These are phyloP conservation scores for Ypsolopha sequella DNA, from an alignment of 2,888 invertebrate species.

Conservation along the genomic window DNA sequence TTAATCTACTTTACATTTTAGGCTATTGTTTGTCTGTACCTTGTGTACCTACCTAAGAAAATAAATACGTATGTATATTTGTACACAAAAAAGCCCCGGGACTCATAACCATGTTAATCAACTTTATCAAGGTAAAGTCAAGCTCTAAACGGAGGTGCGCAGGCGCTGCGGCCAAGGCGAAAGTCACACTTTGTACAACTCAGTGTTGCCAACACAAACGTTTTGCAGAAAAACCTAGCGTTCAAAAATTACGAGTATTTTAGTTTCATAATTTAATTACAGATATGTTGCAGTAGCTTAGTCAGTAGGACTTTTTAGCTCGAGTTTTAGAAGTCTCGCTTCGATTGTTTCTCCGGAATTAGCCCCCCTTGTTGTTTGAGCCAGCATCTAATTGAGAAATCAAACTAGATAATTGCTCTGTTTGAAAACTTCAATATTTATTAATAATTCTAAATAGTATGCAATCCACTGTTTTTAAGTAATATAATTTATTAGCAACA, in stretches of 20 bases:
- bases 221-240: too few relatives aligned
- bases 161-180: conserved; percentile 25
- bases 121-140: conserved; percentile 7
- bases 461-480: too few relatives aligned
- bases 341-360: too few relatives aligned
- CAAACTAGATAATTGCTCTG: too few relatives aligned
- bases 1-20: too few relatives aligned
- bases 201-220: not conserved
- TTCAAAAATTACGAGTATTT: not conserved
- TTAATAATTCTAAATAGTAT: too few relatives aligned
- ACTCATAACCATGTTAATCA: not conserved
- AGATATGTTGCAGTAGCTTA: not conserved
- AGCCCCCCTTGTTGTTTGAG: too few relatives aligned
- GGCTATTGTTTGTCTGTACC: not conserved
- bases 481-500: not conserved
- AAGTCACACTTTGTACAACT: conserved; percentile 15
- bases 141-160: conserved; percentile 8
- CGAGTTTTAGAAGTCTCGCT: too few relatives aligned
- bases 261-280: conserved; percentile 1
- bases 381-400: too few relatives aligned
- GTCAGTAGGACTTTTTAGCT: not conserved
- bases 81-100: not conserved
- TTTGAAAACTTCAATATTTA: too few relatives aligned
- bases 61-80: not conserved
- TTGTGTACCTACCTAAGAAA: not conserved